Base-by-base conservation (phyloP, 2,888 invertebrate genomes). In the Xanthia icteritia region DNA sequence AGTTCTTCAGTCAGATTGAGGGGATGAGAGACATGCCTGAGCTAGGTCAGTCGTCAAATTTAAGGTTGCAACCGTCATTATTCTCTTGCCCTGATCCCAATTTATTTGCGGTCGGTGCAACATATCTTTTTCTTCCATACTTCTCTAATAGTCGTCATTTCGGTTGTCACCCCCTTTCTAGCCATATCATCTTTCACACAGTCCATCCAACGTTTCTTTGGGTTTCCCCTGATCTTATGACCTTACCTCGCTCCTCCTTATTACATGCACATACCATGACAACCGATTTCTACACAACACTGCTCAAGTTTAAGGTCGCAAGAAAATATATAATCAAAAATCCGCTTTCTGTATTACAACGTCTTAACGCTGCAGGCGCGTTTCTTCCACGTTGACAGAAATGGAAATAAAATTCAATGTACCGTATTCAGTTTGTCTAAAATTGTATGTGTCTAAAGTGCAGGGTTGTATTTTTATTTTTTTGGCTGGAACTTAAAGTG, bases 321-420 rank as follows among this genome's bases (percentile, higher is more conserved):
- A 23, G 51, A 63, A 8, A 36, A 63, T 13, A 58, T 13, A 27
- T 27, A 27, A 15, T 27, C 13, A 15, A 17, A 23, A 36, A 2
- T 6, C 11, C 68, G 78, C 83, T 61, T 4, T 11, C 48, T 54
- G 3, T 63, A 2, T 20, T 3, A 73, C 66, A 61, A 2, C 0
- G 2, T 9, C 79, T 20, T 63, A 54, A 58, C 1, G 23, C n/a
- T 54, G 23, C 58, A 60, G 54, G 13, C 36, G 45, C 20, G 48
- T 66, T 66, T 48, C 58, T 45, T 48, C 70, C 8, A 60, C 48
- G 54, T 67, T 71, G 65, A 83, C 73, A 56, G 15, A 79, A 63
- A 79, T 70, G 15, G 13, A 71, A 58, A 79, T 79, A 83, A 82
- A 83, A 82, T 63, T 73, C 70, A 79, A 79, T 83, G 70, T 64